Evolutionary conservation across 2,888 invertebrate genomes (phyloP), one percentile per base, ranked within the genome.

Genomic region (Calameuta idolon): DNA sequence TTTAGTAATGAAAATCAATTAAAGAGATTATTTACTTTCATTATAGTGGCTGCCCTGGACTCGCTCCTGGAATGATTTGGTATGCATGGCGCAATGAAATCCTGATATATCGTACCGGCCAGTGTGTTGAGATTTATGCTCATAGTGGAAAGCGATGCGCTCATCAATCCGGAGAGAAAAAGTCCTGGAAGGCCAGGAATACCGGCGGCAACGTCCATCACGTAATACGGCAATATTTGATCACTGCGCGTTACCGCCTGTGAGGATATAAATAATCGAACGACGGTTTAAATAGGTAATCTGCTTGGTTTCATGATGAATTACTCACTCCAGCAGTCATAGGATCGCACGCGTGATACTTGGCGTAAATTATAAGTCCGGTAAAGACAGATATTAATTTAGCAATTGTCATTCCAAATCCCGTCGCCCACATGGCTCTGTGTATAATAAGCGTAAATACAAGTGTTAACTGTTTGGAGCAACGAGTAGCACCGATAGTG

Each of bases 121-220:
- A 94, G 90, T 0, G 94, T 94, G 86, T 95, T 95, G 31, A 95
- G 92, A 69, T 93, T 91, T 1, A 94, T 93, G 23, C 95, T 94
- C 87, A 95, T 93, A 71, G 95, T 94, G 74, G 95, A 94, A 35
- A 96, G 92, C 0, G 95, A 95, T 0, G 96, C 95, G 86, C 95
- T 95, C 83, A 96, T 95, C 71, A 96, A 93, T 34, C 96, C 95
- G 35, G 96, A 95, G 5, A 96, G 93, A 85, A 96, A 96, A 71
- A 96, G 92, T 4, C 96, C 96, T 35, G 96, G 94, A 75, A 96
- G 92, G 0, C 96, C 96, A 30, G 95, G 95, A 85, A 95, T 93
- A 88, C 93, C 92, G 3, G 92, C 92, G 0, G 95, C 93, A 23
- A 95, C 92, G 84, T 95, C 95, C 93, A 96, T 95, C 9, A 96